A percentile compares a stretch with the other conserved stretches of the same genome.
These are phyloP conservation scores for Ascidia mentula DNA, from an alignment of 23 tunicate genomes.

Conservation along the genomic window DNA sequence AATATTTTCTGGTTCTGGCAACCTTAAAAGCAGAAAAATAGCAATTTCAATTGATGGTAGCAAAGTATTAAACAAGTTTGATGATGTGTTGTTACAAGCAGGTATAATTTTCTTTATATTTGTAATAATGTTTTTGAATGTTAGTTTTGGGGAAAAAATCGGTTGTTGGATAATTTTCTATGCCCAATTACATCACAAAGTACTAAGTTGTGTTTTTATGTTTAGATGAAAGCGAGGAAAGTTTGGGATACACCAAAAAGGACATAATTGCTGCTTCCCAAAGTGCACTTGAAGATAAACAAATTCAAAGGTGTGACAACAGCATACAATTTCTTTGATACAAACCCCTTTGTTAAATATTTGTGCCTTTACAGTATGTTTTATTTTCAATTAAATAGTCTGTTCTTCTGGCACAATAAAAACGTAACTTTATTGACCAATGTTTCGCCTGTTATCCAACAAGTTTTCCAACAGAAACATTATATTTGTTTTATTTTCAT, in stretches of 20 bases:
- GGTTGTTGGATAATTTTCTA: too few relatives aligned
- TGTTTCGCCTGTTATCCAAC: too few relatives aligned
- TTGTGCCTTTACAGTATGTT: too few relatives aligned
- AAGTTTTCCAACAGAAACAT: too few relatives aligned
- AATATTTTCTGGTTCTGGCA: conserved; percentile 60
- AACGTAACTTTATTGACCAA: too few relatives aligned
- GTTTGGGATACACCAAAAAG: conserved; percentile 1
- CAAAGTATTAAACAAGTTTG: conserved; percentile 25
- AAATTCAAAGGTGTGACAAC: neutral
- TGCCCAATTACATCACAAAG: too few relatives aligned
- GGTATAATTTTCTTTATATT: conserved; percentile 13
- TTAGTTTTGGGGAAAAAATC: too few relatives aligned
- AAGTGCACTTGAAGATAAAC: neutral
- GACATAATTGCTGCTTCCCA: neutral
- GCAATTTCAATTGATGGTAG: conserved; percentile 69
- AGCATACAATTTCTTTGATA: neutral
- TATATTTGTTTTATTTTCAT: too few relatives aligned
- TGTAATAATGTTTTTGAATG: too few relatives aligned
- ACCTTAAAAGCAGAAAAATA: conserved; percentile 81
- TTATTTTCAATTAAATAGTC: too few relatives aligned
- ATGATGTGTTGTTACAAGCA: neutral
- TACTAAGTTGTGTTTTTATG: neutral
- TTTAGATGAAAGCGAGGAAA: neutral
- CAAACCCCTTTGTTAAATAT: too few relatives aligned
- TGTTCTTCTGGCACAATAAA: too few relatives aligned